phyloP scores from a whole-genome alignment of 2,797 vertebrate species.

The Octomys mimax region DNA sequence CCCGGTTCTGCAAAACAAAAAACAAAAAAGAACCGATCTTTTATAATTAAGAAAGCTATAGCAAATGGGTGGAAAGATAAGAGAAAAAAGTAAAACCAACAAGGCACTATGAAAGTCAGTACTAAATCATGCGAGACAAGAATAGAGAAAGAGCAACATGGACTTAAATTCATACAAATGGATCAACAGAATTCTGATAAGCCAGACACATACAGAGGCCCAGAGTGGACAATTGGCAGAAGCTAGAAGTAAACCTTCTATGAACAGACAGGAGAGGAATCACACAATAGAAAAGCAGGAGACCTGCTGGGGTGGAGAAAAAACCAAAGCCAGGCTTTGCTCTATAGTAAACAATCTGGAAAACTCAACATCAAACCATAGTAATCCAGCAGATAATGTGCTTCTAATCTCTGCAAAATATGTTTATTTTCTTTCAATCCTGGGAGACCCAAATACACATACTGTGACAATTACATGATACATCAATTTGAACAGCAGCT shows the following conservation, averaged over 20 bases:
- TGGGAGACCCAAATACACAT: not conserved
- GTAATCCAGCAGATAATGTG: not conserved
- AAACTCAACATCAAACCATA: not conserved
- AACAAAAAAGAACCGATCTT: no score
- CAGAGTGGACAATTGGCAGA: not conserved
- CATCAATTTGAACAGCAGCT: not conserved
- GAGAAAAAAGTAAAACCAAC: not conserved
- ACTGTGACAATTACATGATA: not conserved
- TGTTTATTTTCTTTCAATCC: slow-evolving; percentile 7
- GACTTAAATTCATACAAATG: not conserved
- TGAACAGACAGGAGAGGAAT: not conserved
- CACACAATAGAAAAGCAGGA: not conserved
- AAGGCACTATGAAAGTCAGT: not conserved
- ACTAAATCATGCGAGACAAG: not conserved
- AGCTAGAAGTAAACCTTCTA: not conserved
- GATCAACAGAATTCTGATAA: slow-evolving; percentile 21
- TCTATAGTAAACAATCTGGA: not conserved
- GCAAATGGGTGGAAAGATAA: not conserved
- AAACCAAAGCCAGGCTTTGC: not conserved
- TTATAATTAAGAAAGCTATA: not conserved
- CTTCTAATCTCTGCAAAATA: not conserved
- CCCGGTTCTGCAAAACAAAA: no score
- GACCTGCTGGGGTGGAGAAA: not conserved
- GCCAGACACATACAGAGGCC: not conserved
- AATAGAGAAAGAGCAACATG: not conserved